Base-by-base conservation (phyloP, 2,888 invertebrate genomes). In the Elegia similella region DNA sequence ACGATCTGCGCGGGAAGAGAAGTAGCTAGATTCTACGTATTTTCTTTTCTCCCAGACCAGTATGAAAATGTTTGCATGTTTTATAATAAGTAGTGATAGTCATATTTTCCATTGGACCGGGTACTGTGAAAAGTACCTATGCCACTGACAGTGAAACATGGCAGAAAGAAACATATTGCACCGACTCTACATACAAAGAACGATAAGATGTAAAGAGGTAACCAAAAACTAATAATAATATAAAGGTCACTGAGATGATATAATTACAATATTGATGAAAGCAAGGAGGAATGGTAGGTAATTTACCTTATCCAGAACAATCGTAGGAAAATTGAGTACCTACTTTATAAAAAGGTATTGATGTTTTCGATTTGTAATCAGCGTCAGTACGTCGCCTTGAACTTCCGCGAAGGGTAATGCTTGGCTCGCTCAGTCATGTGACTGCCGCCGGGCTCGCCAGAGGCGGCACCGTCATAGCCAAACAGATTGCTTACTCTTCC, bases 391-490 rank as follows among this genome's bases (percentile, higher is more conserved):
- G 48, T 42, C 42, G 30, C 56, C 56, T 56, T 56, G 56, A 56
- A 56, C 56, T 48, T 56, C 42, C 23, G 29, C 56, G 48, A 56
- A 42, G 56, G 38, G 23, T 29, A 17, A 38, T 29, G 42, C 15
- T 56, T 42, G 23, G 32, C 30, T 23, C 54, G 54, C 44, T 10
- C 55, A 30, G 56, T 56, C 56, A 56, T 56, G 48, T 56, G 56
- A 56, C 56, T 56, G 32, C 15, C 43, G 43, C 30, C 29, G 7
- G 7, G 15, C 13, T 13, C 17, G 52, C 38, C 52, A 6, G 42
- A 29, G 52, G 29, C 42, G 6, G 17, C 34, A 16, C 10, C 42
- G 30, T 42, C 30, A 43, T 43, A 43, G 50, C 50, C 50, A 32
- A 7, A 12, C 50, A 6, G 12, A 16, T 50, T 50, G 50, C 50